phyloP scores from a whole-genome alignment of 2,888 invertebrate genomes.

The Trissolcus brochymenae region DNA sequence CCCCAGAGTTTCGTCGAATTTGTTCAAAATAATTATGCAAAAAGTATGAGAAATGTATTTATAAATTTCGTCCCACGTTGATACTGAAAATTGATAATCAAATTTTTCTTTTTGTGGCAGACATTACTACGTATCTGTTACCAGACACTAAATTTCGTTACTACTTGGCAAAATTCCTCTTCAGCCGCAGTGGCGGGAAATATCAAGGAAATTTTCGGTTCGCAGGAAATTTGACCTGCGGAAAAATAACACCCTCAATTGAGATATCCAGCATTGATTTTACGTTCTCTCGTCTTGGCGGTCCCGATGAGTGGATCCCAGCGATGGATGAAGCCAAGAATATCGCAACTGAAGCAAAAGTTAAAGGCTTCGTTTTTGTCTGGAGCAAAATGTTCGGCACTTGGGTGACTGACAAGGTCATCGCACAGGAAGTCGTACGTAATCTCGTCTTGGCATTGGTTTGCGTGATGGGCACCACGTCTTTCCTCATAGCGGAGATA shows the following conservation, averaged over 20 bases:
- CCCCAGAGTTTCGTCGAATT: conserved; percentile 34
- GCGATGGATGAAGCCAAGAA: conserved; percentile 83
- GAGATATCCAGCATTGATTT: conserved; percentile 81
- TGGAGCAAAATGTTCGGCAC: conserved; percentile 86
- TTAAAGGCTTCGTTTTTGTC: conserved; percentile 81
- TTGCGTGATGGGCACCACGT: conserved; percentile 88
- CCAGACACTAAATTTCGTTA: conserved; percentile 79
- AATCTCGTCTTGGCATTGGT: conserved; percentile 86
- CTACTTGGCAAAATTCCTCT: conserved; percentile 84
- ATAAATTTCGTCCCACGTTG: background rate
- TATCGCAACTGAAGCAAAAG: conserved; percentile 79
- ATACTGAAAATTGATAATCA: background rate
- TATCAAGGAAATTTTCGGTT: conserved; percentile 84
- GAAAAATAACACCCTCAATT: conserved; percentile 79
- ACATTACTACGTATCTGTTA: conserved; percentile 76
- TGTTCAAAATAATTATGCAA: conserved; percentile 43
- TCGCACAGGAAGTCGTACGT: conserved; percentile 85
- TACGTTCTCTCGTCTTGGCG: conserved; percentile 79
- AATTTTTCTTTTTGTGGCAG: conserved; percentile 67
- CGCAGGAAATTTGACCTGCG: conserved; percentile 80
- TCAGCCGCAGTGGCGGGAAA: conserved; percentile 82
- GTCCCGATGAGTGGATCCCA: conserved; percentile 83
- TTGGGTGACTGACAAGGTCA: conserved; percentile 88
- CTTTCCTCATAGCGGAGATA: conserved; percentile 85
- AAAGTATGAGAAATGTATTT: conserved; percentile 18